Conservation (phyloP, 2,797 vertebrate species). For the Crenichthys baileyi region DNA sequence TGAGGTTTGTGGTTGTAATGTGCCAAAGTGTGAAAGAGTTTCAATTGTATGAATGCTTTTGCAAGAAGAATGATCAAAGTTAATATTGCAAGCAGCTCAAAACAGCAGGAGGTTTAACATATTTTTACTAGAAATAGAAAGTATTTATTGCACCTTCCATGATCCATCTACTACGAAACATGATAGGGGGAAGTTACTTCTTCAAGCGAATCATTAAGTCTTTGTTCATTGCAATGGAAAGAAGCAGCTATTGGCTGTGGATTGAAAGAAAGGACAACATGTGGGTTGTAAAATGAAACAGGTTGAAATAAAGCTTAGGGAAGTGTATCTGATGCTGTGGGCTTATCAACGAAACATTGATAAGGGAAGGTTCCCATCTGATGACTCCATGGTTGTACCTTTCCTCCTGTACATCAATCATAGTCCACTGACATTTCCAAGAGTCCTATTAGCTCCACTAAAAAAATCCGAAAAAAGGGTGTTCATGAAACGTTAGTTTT, state of each 20-base stretch:
- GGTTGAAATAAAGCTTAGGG: background rate
- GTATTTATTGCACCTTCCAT: background rate
- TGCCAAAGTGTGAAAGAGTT: background rate
- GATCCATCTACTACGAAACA: background rate
- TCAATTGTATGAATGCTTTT: background rate
- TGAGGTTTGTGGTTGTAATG: background rate
- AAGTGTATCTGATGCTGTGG: background rate
- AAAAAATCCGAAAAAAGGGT: background rate
- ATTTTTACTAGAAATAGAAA: background rate
- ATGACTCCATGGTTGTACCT: background rate
- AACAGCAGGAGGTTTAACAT: background rate
- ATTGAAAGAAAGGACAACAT: background rate
- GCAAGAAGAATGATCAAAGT: background rate
- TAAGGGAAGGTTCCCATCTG: background rate
- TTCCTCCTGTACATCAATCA: background rate
- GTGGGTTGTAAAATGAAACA: background rate
- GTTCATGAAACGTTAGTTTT: background rate
- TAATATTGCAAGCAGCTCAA: background rate
- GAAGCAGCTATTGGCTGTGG: background rate
- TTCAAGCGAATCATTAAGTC: background rate
- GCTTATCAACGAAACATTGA: background rate
- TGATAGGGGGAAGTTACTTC: background rate
- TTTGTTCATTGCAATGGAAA: background rate
- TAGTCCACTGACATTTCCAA: background rate
- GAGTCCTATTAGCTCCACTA: background rate